Conservation (phyloP, 92 coral and sea anemone genomes). For the Zoanthus sansibaricus region DNA sequence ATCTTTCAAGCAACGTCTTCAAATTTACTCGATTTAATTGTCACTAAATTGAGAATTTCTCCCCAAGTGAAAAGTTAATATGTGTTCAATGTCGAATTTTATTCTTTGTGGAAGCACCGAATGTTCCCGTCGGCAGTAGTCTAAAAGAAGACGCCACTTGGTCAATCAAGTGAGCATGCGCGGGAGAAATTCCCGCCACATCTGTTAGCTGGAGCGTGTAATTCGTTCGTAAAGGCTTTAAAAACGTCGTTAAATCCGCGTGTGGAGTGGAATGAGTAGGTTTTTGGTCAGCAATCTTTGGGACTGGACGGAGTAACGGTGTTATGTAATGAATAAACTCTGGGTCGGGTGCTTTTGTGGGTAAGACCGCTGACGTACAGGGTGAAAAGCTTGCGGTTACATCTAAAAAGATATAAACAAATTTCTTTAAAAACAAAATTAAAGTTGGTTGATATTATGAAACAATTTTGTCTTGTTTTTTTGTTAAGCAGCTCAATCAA, state of each 20-base stretch:
- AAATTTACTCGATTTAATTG: not conserved
- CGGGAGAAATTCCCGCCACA: conserved; percentile 41
- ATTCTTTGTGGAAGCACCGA: conserved; percentile 25
- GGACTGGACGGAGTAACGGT: conserved; percentile 32
- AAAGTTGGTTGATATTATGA: not conserved
- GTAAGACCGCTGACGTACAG: conserved; percentile 39
- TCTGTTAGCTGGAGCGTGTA: conserved; percentile 39
- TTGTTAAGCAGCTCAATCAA: not conserved
- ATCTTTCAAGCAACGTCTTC: too few species aligned
- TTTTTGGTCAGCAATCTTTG: not conserved
- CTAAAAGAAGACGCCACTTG: conserved; percentile 14
- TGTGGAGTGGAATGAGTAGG: conserved; percentile 12
- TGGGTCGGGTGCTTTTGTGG: conserved; percentile 43
- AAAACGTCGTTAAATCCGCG: not conserved
- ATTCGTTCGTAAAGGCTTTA: conserved; percentile 14
- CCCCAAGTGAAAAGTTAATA: not conserved
- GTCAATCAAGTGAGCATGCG: conserved; percentile 20
- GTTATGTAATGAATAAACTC: conserved; percentile 29
- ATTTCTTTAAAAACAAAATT: not conserved
- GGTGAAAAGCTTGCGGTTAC: conserved; percentile 21
- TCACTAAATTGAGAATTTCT: not conserved
- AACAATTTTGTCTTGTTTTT: too few species aligned
- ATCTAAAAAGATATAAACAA: conserved; percentile 1
- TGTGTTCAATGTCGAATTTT: not conserved
- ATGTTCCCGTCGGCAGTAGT: conserved; percentile 28